phyloP scores from a whole-genome alignment of 2,113 vertebrate species.

The Nyctereutes procyonoides region DNA sequence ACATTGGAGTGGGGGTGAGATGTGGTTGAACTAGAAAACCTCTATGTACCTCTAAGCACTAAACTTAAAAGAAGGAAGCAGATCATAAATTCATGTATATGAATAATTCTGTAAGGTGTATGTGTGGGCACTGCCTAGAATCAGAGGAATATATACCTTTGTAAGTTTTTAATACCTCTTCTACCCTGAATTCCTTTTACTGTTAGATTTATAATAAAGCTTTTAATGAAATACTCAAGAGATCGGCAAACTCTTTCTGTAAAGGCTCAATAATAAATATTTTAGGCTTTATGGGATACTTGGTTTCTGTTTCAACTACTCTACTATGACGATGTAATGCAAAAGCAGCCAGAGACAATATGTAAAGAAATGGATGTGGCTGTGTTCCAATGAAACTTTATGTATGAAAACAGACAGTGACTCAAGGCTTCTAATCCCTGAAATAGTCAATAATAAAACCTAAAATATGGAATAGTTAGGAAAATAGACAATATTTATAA shows the following conservation, averaged over 20 bases:
- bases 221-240: not conserved
- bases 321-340: not conserved
- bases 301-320: not conserved
- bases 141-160: not conserved
- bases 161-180: slow-evolving; percentile 8
- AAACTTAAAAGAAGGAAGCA: not conserved
- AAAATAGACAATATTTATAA: slow-evolving; percentile 13
- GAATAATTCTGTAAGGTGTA: not conserved
- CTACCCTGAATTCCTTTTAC: not conserved
- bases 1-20: not conserved
- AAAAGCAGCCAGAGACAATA: not conserved
- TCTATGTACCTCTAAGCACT: not conserved
- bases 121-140: not conserved
- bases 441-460: slow-evolving; percentile 12
- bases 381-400: not conserved
- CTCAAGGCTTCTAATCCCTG: not conserved
- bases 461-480: not conserved
- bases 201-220: slow-evolving; percentile 17
- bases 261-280: not conserved
- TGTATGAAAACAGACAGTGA: not conserved
- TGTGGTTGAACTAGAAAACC: not conserved
- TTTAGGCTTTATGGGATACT: not conserved
- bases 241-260: not conserved
- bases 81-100: not conserved
- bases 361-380: not conserved